These are phyloP conservation scores for Zaprionus ornatus DNA, from an alignment of 1,140 invertebrate genomes.

Conservation along the genomic window DNA sequence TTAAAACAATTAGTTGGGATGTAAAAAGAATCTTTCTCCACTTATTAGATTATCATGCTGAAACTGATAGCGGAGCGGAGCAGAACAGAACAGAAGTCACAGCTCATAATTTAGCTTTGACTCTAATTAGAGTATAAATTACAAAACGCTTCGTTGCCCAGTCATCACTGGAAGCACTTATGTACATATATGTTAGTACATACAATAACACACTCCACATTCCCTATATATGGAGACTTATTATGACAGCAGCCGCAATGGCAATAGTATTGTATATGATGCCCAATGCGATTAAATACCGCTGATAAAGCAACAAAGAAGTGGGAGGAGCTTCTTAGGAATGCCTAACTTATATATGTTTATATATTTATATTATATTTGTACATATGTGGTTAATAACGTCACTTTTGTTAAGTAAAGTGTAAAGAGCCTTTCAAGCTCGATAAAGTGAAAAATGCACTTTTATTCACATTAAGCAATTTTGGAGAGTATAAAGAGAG, in stretches of 20 bases:
- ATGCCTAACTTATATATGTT: conserved; percentile 6
- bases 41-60: conserved; percentile 7
- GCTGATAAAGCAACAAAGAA: conserved; percentile 53
- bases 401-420: conserved; percentile 43
- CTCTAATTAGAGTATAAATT: conserved; percentile 39
- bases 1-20: not conserved
- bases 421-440: conserved; percentile 39
- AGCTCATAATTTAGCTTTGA: conserved; percentile 20
- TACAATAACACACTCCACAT: not conserved
- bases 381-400: conserved; percentile 24
- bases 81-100: conserved; percentile 5
- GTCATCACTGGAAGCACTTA: not conserved
- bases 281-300: conserved; percentile 35
- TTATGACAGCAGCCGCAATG: not conserved
- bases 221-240: not conserved
- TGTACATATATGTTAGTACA: not conserved
- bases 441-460: conserved; percentile 3
- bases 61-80: not conserved
- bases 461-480: conserved; percentile 43
- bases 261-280: conserved; percentile 21
- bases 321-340: conserved; percentile 24
- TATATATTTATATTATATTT: conserved; percentile 11
- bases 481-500: not conserved
- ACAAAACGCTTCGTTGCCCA: conserved; percentile 12
- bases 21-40: conserved; percentile 4